A percentile compares a stretch with the other conserved stretches of the same genome.
Evolutionary conservation across 2,797 vertebrate species (phyloP).

Genomic region (Helicolenus hilgendorfi): DNA sequence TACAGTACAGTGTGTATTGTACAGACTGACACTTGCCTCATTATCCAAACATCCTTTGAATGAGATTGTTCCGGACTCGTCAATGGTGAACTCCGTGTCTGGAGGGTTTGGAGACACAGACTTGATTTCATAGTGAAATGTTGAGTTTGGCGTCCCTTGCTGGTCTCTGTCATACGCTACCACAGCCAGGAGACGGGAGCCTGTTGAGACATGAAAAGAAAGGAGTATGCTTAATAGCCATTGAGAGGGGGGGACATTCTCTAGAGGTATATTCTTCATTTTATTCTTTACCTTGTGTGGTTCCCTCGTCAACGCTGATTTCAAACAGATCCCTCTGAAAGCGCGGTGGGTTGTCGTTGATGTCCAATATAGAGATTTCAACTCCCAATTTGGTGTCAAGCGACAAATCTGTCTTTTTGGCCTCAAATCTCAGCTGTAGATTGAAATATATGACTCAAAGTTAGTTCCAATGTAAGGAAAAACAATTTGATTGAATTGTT

Average conservation of each 20-base stretch:
- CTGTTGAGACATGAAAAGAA: conserved; percentile 39
- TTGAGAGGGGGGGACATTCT: not conserved
- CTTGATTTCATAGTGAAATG: conserved; percentile 79
- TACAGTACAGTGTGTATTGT: not conserved
- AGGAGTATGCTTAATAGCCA: not conserved
- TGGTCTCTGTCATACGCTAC: conserved; percentile 77
- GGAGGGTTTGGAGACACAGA: conserved; percentile 73
- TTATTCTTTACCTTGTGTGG: conserved; percentile 74
- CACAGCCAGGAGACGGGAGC: conserved; percentile 51
- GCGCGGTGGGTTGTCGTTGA: conserved; percentile 87
- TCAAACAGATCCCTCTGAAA: conserved; percentile 74
- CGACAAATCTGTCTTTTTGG: conserved; percentile 33
- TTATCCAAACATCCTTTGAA: conserved; percentile 87
- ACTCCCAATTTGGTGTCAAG: conserved; percentile 78
- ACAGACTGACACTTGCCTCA: conserved; percentile 64
- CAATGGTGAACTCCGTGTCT: conserved; percentile 70
- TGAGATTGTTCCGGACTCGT: conserved; percentile 66
- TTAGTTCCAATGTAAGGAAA: not conserved
- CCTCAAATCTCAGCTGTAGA: conserved; percentile 76
- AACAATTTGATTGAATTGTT: not conserved
- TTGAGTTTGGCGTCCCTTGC: conserved; percentile 70
- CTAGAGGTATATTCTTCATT: not conserved
- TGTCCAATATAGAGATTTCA: conserved; percentile 81
- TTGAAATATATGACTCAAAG: not conserved
- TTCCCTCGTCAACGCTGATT: conserved; percentile 58